Conservation (phyloP, 2,888 invertebrate genomes). For the Flexamia atlantica region DNA sequence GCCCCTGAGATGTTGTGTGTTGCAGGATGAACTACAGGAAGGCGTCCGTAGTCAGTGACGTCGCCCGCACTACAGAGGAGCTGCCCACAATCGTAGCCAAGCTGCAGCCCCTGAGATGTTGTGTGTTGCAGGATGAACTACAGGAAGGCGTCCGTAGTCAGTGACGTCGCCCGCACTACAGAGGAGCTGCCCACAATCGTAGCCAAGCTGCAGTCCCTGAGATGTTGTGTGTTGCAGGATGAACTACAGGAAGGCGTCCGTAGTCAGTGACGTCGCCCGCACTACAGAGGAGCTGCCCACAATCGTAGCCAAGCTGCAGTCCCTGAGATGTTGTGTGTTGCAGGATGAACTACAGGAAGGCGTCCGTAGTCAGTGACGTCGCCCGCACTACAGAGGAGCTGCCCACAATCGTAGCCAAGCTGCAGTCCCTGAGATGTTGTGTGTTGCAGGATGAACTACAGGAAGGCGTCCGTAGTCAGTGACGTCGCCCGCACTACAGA, state of each 20-base stretch:
- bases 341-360: slow-evolving; percentile 63
- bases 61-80: slow-evolving; percentile 68
- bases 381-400: slow-evolving; percentile 68
- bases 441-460: too few species aligned
- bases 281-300: slow-evolving; percentile 68
- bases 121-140: too few species aligned
- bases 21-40: slow-evolving; percentile 61
- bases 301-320: slow-evolving; percentile 68
- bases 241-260: slow-evolving; percentile 66
- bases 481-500: too few species aligned
- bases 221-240: slow-evolving; percentile 3
- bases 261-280: slow-evolving; percentile 68
- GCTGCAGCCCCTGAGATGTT: too few species aligned
- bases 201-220: neutral
- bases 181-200: too few species aligned
- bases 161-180: too few species aligned
- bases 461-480: too few species aligned
- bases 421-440: too few species aligned
- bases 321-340: neutral
- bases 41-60: slow-evolving; percentile 68
- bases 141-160: too few species aligned
- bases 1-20: too few species aligned
- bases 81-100: slow-evolving; percentile 69
- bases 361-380: slow-evolving; percentile 68
- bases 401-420: slow-evolving; percentile 68